Percentiles rank a stretch among this genome's conserved stretches.
These are phyloP conservation scores for Acanthosoma haemorrhoidale DNA, from an alignment of 2,888 invertebrate species.

Conservation along the genomic window DNA sequence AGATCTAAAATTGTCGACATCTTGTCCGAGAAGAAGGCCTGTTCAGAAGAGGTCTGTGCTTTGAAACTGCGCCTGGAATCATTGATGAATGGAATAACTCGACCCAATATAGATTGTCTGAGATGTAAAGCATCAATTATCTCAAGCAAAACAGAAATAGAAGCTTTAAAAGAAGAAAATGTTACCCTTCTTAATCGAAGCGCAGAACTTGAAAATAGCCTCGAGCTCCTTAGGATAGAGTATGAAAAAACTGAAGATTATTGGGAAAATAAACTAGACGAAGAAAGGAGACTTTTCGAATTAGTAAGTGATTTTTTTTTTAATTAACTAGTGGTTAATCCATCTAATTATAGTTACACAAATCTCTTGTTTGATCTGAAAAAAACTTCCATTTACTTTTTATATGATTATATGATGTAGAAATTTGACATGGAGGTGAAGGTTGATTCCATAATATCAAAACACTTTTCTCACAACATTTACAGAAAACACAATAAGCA, in stretches of 20 bases:
- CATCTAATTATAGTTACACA: too few relatives aligned
- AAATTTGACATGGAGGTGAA: too few relatives aligned
- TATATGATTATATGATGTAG: not conserved
- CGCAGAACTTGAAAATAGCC: constrained; percentile 64
- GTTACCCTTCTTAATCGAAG: constrained; percentile 44
- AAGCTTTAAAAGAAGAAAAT: constrained; percentile 33
- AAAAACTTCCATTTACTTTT: not conserved
- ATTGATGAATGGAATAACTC: constrained; percentile 19
- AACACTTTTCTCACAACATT: too few relatives aligned
- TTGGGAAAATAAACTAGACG: constrained; percentile 72
- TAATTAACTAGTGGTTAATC: too few relatives aligned
- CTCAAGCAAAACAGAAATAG: not conserved
- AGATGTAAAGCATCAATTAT: constrained; percentile 2
- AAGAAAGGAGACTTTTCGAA: constrained; percentile 68
- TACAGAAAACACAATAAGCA: too few relatives aligned
- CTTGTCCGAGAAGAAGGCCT: constrained; percentile 44
- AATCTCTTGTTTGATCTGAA: not conserved
- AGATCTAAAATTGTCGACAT: constrained; percentile 44
- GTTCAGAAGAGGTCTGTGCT: constrained; percentile 43
- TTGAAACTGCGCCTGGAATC: constrained; percentile 25
- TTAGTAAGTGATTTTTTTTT: constrained; percentile 23
- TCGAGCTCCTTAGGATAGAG: constrained; percentile 68
- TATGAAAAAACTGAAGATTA: constrained; percentile 84
- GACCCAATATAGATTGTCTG: constrained; percentile 5
- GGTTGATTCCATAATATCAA: too few relatives aligned